Base-by-base conservation (phyloP, 92 coral and sea anemone genomes). In the Meandrina meandrites region DNA sequence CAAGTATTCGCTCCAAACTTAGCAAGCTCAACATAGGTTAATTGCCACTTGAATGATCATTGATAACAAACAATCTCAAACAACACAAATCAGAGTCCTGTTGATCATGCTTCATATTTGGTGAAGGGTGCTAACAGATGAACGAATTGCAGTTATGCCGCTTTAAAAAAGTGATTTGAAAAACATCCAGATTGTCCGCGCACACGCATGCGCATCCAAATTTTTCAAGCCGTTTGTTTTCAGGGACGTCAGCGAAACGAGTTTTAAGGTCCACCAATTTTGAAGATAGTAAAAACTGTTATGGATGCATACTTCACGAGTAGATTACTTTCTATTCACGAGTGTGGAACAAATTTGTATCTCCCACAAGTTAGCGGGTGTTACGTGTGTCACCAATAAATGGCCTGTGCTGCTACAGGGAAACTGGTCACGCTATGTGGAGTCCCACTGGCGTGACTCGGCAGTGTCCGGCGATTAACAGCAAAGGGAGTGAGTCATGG, bases 371-470 rank as follows among this genome's bases (percentile, higher is more conserved):
- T 73, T 10, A 73, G 28, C 48, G 78, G 14, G 37, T 36, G 48
- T 73, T 40, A 51, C 19, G 15, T 40, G 14, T 73, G 78, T 37
- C 27, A 40, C 28, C 8, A 37, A 73, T 73, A 73, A 35, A 21
- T 37, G 19, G 78, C 17, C 19, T 40, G 45, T 40, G 18, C 4
- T 37, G 45, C n/a, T 7, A 35, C 0, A 19, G 2, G 1, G 12
- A 1, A 35, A 19, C 0, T 34, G 51, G 78, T 73, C 78, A 73
- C 78, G 78, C 51, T 7, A 36, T n/a, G 27, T 34, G 78, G 28
- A 40, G 9, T 12, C 5, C 48, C 48, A 21, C 78, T 73, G 76
- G 78, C 78, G 78, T 73, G 78, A 73, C 78, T 16, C 78, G 78
- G 78, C 78, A 73, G 78, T 73, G 78, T 73, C 48, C 14, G 78